phyloP scores from a whole-genome alignment of 2,113 vertebrate genomes.

The Australoheros scitulus region DNA sequence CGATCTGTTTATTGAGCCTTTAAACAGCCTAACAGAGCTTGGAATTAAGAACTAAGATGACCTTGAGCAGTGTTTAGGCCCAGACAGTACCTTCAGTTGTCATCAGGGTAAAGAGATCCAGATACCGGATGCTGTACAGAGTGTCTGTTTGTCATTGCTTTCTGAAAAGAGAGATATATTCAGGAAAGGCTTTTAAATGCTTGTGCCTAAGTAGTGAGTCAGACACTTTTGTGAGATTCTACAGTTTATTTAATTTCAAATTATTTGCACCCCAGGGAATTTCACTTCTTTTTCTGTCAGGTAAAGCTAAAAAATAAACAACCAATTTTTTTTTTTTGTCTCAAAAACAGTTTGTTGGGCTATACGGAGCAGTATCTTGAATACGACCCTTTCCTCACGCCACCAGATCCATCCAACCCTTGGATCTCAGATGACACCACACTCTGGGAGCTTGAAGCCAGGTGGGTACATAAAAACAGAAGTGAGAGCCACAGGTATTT shows the following conservation, averaged over 20 bases:
- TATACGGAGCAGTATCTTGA: conserved; percentile 97
- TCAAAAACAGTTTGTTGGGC: conserved; percentile 84
- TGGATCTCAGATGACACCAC: conserved; percentile 95
- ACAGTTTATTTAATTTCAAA: neutral
- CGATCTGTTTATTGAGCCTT: conserved; percentile 67
- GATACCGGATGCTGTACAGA: conserved; percentile 1
- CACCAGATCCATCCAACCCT: conserved; percentile 92
- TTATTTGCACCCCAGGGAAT: neutral
- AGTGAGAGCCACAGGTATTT: neutral
- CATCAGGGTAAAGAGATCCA: neutral
- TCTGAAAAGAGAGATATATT: conserved; percentile 26
- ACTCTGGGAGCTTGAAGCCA: conserved; percentile 94
- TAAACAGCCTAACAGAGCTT: conserved; percentile 56
- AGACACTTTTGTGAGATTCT: neutral
- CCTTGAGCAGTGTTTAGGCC: conserved; percentile 41
- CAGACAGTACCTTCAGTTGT: conserved; percentile 12
- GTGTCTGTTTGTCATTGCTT: conserved; percentile 20
- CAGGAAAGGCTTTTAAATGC: neutral
- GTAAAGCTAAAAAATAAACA: neutral
- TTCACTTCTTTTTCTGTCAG: neutral
- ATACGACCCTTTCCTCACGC: conserved; percentile 95
- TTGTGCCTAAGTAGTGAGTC: neutral
- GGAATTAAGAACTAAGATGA: conserved; percentile 55
- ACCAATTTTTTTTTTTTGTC: neutral
- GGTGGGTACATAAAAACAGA: conserved; percentile 72